Base-by-base conservation (phyloP, 2,888 invertebrate genomes). In the Gnatocerus cornutus region DNA sequence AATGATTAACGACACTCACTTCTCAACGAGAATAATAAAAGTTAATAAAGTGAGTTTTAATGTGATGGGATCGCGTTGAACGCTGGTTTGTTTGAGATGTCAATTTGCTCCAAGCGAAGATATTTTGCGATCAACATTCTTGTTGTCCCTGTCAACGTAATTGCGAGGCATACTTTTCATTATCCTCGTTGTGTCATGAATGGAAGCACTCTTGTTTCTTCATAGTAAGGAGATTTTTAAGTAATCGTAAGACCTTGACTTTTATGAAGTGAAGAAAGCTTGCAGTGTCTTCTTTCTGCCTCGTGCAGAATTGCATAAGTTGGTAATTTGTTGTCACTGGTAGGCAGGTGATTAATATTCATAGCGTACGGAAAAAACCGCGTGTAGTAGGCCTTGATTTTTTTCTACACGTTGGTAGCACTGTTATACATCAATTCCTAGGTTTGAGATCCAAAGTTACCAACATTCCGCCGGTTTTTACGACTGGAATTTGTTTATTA, bases 1-100 rank as follows among this genome's bases (percentile, higher is more conserved):
- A 29, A 50, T 50, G 16, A 50, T 50, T 50, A 50, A 50, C 48
- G n/a, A 4, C 21, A 29, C 12, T 8, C 10, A 10, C 3, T 10
- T 50, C 46, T 46, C 16, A 46, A 50, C 48, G 21, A 50, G 48
- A 50, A 10, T 41, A 41, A 41, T 41, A 41, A 41, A 41, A 27
- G 10, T 50, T 29, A 16, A 50, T 50, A 50, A 50, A 50, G 48
- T 10, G 48, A 27, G 29, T 21, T 21, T 50, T 29, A 50, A 50
- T 50, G 14, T 29, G 48, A 50, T 29, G 48, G 29, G 6, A 50
- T 46, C 1, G 12, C 9, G 43, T 43, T 12, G 13, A 43, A 43
- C 13, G 10, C 12, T n/a, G 46, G 16, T 10, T 46, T 46, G 46
- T 46, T 16, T 46, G 46, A 4, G 29, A 10, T 21, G 48, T 50